Conservation (phyloP, 1,140 invertebrate genomes). For the Dendrolimus kikuchii region DNA sequence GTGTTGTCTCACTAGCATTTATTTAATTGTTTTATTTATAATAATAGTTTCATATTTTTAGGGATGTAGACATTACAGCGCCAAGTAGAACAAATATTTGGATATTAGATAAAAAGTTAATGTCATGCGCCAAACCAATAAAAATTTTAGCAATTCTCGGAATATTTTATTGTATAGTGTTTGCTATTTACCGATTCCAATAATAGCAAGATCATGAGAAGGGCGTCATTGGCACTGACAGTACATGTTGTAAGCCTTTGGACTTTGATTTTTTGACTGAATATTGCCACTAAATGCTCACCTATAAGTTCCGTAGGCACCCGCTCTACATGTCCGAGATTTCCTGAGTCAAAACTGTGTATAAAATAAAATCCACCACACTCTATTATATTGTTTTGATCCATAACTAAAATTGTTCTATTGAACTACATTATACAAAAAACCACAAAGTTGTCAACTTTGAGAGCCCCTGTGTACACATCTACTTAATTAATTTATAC, state of each 20-base stretch:
- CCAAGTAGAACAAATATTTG: too few relatives aligned
- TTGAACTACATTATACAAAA: constrained; percentile 62
- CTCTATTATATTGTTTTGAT: constrained; percentile 62
- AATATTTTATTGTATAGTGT: too few relatives aligned
- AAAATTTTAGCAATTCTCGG: too few relatives aligned
- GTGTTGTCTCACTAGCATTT: too few relatives aligned
- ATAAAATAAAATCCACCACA: constrained; percentile 81
- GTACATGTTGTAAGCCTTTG: constrained; percentile 1
- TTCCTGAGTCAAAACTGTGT: constrained; percentile 91
- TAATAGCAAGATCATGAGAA: too few relatives aligned
- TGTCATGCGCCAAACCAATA: too few relatives aligned
- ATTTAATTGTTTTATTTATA: too few relatives aligned
- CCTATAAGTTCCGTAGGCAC: constrained; percentile 68
- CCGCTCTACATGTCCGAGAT: constrained; percentile 84
- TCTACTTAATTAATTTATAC: constrained; percentile 52
- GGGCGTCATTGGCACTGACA: neutral
- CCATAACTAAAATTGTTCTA: constrained; percentile 44
- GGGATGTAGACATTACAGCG: too few relatives aligned
- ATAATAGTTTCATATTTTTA: too few relatives aligned
- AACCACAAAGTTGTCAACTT: constrained; percentile 35
- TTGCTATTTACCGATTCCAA: too few relatives aligned
- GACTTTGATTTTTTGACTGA: constrained; percentile 3
- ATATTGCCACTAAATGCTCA: constrained; percentile 22
- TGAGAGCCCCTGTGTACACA: constrained; percentile 26
- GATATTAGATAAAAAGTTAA: too few relatives aligned